Conservation (phyloP, 2,888 invertebrate genomes). For the Phania funesta region DNA sequence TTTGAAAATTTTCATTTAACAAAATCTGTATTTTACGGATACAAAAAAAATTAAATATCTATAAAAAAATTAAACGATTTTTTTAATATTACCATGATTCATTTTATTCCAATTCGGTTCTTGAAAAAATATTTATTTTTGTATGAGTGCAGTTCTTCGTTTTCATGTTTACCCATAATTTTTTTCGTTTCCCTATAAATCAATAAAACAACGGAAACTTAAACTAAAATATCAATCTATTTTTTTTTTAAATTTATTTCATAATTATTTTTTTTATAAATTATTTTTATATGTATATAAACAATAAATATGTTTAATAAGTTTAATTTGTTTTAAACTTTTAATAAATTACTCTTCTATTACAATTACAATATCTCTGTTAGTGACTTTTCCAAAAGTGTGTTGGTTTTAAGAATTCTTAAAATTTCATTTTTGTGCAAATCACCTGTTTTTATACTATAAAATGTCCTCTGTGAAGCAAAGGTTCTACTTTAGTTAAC, state of each 20-base stretch:
- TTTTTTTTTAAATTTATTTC: background rate
- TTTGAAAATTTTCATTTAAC: too few relatives aligned
- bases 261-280: constrained; percentile 15
- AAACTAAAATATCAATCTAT: background rate
- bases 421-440: background rate
- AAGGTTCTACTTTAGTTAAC: background rate
- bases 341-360: constrained; percentile 19
- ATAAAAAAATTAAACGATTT: too few relatives aligned
- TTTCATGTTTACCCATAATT: background rate
- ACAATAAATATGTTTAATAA: constrained; percentile 13
- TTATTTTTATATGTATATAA: constrained; percentile 42
- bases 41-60: too few relatives aligned
- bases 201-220: too few relatives aligned
- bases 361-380: constrained; percentile 24
- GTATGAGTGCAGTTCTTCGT: too few relatives aligned
- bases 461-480: background rate
- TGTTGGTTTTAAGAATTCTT: background rate
- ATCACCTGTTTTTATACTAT: background rate
- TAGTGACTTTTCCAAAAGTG: background rate
- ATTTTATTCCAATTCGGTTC: too few relatives aligned
- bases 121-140: too few relatives aligned
- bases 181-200: background rate
- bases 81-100: too few relatives aligned
- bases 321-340: background rate
- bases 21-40: too few relatives aligned